Conservation (phyloP, 2,888 invertebrate species). For the Drosophila antonietae region DNA sequence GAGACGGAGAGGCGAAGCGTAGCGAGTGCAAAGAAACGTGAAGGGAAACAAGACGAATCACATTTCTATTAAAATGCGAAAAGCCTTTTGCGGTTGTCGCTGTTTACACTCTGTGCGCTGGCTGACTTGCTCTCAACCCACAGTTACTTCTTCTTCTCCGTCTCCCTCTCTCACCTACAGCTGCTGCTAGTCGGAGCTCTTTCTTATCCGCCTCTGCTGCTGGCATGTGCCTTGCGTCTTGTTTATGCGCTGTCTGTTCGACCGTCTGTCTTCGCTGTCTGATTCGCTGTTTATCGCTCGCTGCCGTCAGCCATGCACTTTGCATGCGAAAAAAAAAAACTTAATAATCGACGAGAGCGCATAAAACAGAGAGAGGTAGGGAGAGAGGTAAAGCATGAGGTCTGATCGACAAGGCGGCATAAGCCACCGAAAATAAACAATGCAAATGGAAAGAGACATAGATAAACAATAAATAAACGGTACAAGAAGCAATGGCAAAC, state of each 20-base stretch:
- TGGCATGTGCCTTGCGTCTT: conserved; percentile 49
- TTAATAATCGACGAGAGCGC: conserved; percentile 65
- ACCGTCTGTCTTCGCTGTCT: conserved; percentile 34
- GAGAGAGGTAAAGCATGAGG: conserved; percentile 4
- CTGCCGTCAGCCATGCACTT: conserved; percentile 73
- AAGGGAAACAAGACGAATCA: conserved; percentile 61
- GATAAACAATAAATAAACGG: conserved; percentile 77
- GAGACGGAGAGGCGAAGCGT: not conserved
- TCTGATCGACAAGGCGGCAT: conserved; percentile 63
- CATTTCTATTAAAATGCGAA: conserved; percentile 79
- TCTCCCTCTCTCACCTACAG: not conserved
- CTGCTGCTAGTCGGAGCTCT: conserved; percentile 9
- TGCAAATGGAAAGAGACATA: conserved; percentile 65
- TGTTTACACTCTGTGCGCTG: conserved; percentile 54
- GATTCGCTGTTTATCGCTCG: conserved; percentile 61
- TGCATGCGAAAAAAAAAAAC: conserved; percentile 71
- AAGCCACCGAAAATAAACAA: conserved; percentile 75
- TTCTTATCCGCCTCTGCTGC: conserved; percentile 43
- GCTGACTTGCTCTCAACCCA: conserved; percentile 5
- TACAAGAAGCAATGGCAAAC: conserved; percentile 62
- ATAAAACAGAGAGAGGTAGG: not conserved
- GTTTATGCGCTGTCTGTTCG: conserved; percentile 66
- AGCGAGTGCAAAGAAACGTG: conserved; percentile 17
- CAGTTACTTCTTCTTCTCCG: not conserved
- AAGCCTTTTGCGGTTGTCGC: conserved; percentile 71